Percentiles rank a stretch among this genome's conserved stretches.
phyloP scores from a whole-genome alignment of 2,797 vertebrate genomes.

The Acrossocheilus wenchowensis region DNA sequence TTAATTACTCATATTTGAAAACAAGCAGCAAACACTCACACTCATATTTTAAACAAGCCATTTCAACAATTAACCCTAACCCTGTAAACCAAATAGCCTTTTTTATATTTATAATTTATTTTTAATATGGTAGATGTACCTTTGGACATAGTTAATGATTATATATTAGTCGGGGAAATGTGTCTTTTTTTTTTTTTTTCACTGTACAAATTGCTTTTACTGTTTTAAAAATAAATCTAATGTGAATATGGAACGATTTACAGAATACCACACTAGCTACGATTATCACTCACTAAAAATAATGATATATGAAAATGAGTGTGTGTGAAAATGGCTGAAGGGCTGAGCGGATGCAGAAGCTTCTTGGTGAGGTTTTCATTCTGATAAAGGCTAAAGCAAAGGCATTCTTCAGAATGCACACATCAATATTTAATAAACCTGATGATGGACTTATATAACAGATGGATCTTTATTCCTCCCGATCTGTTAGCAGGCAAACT shows the following conservation, averaged over 20 bases:
- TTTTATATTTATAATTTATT: neutral
- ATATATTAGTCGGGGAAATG: neutral
- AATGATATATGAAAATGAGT: neutral
- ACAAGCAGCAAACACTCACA: no score
- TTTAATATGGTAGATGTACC: neutral
- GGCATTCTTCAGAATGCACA: slow-evolving; percentile 45
- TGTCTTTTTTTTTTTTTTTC: no score
- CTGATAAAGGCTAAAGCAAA: slow-evolving; percentile 20
- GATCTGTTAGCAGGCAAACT: slow-evolving; percentile 23
- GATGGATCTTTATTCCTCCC: slow-evolving; percentile 30
- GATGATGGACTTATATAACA: slow-evolving; percentile 54
- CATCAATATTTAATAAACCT: slow-evolving; percentile 52
- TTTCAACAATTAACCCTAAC: neutral
- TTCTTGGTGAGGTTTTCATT: slow-evolving; percentile 36
- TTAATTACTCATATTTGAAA: neutral
- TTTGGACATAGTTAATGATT: neutral
- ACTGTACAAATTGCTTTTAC: neutral
- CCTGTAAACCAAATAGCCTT: neutral
- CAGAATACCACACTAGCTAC: neutral
- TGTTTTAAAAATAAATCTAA: neutral
- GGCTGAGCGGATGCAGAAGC: neutral
- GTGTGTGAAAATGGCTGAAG: slow-evolving; percentile 10
- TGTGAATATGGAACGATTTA: neutral
- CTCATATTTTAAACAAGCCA: neutral
- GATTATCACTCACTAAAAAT: slow-evolving; percentile 14